Percentiles rank a stretch among this genome's conserved stretches.
Conservation (phyloP, 2,888 invertebrate genomes). For the Cactoblastis cactorum region DNA sequence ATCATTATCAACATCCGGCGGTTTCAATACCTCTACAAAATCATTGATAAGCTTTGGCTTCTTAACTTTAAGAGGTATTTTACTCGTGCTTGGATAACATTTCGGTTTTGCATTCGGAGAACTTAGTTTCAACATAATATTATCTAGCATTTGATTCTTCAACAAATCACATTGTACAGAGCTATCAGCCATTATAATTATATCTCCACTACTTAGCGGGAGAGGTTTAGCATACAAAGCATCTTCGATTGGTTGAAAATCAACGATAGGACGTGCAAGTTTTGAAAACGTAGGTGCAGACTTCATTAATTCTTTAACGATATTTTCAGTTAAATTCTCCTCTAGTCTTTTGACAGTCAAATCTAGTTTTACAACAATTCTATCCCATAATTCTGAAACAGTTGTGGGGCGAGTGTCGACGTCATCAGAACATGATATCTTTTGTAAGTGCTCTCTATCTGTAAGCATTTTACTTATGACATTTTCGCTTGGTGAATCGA, state of each 20-base stretch:
- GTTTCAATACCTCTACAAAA: slow-evolving; percentile 38
- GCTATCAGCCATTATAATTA: slow-evolving; percentile 23
- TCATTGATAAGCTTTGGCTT: slow-evolving; percentile 33
- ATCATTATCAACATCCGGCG: slow-evolving; percentile 18
- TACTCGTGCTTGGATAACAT: slow-evolving; percentile 11
- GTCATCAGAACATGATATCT: slow-evolving; percentile 35
- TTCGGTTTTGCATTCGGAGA: slow-evolving; percentile 25
- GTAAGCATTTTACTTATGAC: slow-evolving; percentile 38
- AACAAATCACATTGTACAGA: slow-evolving; percentile 52
- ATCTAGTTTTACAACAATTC: slow-evolving; percentile 44
- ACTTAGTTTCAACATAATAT: slow-evolving; percentile 41
- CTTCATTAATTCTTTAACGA: slow-evolving; percentile 45
- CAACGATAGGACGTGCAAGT: slow-evolving; percentile 16
- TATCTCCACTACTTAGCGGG: slow-evolving; percentile 7
- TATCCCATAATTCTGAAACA: slow-evolving; percentile 49
- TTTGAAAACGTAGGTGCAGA: slow-evolving; percentile 21
- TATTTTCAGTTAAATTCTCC: slow-evolving; percentile 46
- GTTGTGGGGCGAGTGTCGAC: slow-evolving; percentile 28
- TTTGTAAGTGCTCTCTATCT: slow-evolving; percentile 30
- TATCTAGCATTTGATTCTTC: slow-evolving; percentile 47
- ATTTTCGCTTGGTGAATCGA: slow-evolving; percentile 39
- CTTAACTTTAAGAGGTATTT: slow-evolving; percentile 26
- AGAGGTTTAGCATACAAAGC: background rate
- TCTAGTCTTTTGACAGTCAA: slow-evolving; percentile 48
- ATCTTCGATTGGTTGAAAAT: slow-evolving; percentile 7